These are phyloP conservation scores for Aegithalos caudatus DNA, from an alignment of 2,113 vertebrate species.

Conservation along the genomic window DNA sequence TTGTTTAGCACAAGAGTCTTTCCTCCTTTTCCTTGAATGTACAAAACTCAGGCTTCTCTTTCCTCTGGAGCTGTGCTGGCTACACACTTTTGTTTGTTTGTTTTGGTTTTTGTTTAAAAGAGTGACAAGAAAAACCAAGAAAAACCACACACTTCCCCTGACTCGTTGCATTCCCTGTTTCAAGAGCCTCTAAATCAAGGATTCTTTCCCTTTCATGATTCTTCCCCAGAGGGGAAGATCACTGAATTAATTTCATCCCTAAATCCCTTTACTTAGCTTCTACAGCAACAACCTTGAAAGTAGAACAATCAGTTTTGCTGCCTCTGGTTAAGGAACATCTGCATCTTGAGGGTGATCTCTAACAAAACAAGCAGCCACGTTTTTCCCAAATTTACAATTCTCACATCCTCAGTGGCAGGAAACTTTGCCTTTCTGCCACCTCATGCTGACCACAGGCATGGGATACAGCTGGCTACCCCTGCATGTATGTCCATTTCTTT, in stretches of 20 bases:
- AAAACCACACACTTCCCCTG: neutral
- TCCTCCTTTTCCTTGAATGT: neutral
- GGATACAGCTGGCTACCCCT: neutral
- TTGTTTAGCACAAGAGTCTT: neutral
- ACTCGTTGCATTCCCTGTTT: neutral
- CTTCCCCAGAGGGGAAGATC: neutral
- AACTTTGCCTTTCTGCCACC: neutral
- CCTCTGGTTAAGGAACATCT: neutral
- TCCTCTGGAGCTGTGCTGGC: neutral
- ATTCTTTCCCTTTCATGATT: neutral
- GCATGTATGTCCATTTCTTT: neutral
- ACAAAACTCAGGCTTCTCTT: neutral
- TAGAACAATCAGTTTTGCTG: neutral
- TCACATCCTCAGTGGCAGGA: neutral
- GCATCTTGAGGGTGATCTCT: neutral
- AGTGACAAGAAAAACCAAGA: neutral
- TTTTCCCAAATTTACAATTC: neutral
- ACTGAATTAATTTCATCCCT: neutral
- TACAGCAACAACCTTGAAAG: neutral
- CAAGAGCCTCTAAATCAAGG: neutral
- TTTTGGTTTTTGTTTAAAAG: too few species aligned
- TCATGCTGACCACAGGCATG: neutral
- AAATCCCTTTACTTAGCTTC: constrained; percentile 2
- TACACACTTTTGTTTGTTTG: neutral
- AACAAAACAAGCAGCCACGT: neutral